Evolutionary conservation across 2,113 vertebrate species (phyloP), one percentile per base, ranked within the genome.

Genomic region (Verasper variegatus): DNA sequence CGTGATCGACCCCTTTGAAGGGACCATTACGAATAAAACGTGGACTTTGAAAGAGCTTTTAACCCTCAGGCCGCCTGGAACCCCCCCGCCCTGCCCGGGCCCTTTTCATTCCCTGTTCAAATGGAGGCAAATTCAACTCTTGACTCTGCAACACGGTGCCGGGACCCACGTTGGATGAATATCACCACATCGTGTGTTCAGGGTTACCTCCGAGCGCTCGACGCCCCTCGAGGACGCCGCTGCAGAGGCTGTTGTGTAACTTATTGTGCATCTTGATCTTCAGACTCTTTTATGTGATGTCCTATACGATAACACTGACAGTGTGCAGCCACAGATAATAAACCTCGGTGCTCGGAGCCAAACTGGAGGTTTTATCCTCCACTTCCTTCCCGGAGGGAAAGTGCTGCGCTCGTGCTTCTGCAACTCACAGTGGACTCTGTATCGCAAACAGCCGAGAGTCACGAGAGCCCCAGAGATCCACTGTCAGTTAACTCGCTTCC

Each of bases 1-100:
- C n/a, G 12, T 3, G 54, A 73, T 70, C 78, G 59, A 76, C 62
- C 68, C 31, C 72, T 82, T 77, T 83, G 80, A 86, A 77, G 77
- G 23, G 70, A 24, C 75, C 83, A 80, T 75, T 84, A 80, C 11
- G 4, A 51, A 54, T 47, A 76, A 63, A 86, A 75, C 51, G 27
- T 13, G 40, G 56, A 77, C 67, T 86, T 23, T 88, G 51, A 76
- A 66, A 78, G 7, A 40, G 73, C 76, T 80, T 77, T 82, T 75
- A 75, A 72, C 83, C 61, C 73, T 24, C 27, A 2, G 70, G 81
- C 64, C 64, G 54, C 52, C n/a, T 57, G 58, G 74, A 40, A 35
- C 15, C 20, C 17, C 49, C n/a, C 20, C 58, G 2, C 11, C 21
- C 51, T 9, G 17, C 13, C 14, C 18, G 1, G 40, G 10, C 10